Evolutionary conservation across 2,888 invertebrate species (phyloP).

Genomic region (Caenorhabditis zanzibari): DNA sequence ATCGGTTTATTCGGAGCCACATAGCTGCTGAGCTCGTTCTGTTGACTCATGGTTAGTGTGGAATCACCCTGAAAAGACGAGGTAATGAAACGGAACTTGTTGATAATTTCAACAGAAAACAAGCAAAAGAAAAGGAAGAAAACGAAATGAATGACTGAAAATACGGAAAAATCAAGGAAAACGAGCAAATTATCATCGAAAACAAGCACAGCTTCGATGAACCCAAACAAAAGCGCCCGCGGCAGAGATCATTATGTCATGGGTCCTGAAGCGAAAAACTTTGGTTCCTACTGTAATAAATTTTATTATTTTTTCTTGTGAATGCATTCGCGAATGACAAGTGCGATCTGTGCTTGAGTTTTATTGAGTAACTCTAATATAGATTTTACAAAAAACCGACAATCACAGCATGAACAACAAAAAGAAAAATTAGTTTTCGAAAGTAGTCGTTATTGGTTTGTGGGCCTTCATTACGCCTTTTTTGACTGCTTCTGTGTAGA

Average conservation of each 20-base stretch:
- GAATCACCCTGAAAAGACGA: slow-evolving; percentile 1
- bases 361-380: too few relatives aligned
- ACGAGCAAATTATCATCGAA: background rate
- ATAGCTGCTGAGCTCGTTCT: slow-evolving; percentile 18
- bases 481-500: slow-evolving; percentile 45
- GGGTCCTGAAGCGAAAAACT: background rate
- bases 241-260: too few relatives aligned
- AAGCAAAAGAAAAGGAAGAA: background rate
- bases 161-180: background rate
- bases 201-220: background rate
- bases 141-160: background rate
- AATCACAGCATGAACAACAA: too few relatives aligned
- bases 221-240: background rate
- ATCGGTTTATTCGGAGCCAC: slow-evolving; percentile 9
- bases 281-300: background rate
- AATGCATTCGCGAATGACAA: too few relatives aligned
- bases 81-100: background rate
- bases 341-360: too few relatives aligned
- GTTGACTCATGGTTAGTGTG: slow-evolving; percentile 32
- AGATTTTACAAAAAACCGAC: background rate
- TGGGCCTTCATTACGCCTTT: slow-evolving; percentile 33
- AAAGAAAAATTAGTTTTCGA: background rate
- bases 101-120: background rate
- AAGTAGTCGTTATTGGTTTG: slow-evolving; percentile 25
- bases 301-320: too few relatives aligned